Base-by-base conservation (phyloP, 2,113 vertebrate genomes). In the Lagopus leucura region DNA sequence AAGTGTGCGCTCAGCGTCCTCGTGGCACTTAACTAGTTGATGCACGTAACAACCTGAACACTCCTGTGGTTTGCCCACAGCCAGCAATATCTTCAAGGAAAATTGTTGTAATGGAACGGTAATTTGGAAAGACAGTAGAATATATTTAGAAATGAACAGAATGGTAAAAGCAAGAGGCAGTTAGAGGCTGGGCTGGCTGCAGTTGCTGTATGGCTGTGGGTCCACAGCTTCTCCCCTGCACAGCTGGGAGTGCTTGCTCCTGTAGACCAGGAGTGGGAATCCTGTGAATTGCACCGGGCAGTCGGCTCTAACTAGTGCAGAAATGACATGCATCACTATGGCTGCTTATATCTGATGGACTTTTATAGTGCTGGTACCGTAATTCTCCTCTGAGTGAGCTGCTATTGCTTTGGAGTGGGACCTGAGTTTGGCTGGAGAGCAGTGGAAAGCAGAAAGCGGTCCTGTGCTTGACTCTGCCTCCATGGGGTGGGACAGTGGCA, bases 381-480 rank as follows among this genome's bases (percentile, higher is more conserved):
- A 34, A 0, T 21, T 48, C 40, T 16, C 52, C 30, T 30, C 28
- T 20, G 76, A 78, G 34, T 16, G 14, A 5, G 42, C 36, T 77
- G 48, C 17, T n/a, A 14, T 36, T 15, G 47, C 24, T 19, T 45
- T 5, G n/a, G 75, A 1, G 1, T 77, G 0, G 0, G 47, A 71
- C 34, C 42, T 50, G 36, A 13, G 61, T 86, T 67, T 63, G 52
- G 36, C 52, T 72, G 42, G 63, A 70, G 10, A 8, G 30, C 13
- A 15, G 6, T 9, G 63, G 36, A 63, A 67, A 58, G 55, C 55
- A 58, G 55, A 58, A 58, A 20, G 55, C 4, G 25, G 16, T 64
- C 36, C 17, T 27, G 55, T 0, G 4, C 69, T 80, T 34, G 36
- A 55, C 55, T 38, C 13, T 63, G 63, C 30, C 38, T 67, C 2